Base-by-base conservation (phyloP, 2,888 invertebrate species). In the Caenorhabditis sp. region DNA sequence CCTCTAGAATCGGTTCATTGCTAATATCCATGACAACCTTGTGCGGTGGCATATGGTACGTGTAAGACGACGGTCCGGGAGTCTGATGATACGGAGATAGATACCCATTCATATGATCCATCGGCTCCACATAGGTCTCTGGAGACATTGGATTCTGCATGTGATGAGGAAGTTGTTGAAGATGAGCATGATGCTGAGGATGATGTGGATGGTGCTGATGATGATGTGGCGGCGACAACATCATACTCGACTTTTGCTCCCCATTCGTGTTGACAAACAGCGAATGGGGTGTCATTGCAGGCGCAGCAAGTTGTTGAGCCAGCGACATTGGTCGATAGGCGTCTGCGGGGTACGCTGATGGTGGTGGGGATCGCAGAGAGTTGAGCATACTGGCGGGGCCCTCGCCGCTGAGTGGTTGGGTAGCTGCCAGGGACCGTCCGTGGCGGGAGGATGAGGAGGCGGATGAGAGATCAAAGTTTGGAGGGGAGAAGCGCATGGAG, bases 341-440 rank as follows among this genome's bases (percentile, higher is more conserved):
- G 47, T 81, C 77, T 0, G 61, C 71, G 22, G 72, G 69, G 24
- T 58, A 62, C 2, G 55, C 35, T 26, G 51, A 20, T 4, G 67
- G 35, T 35, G 67, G 58, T 15, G 67, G 35, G 20, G 56, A n/a
- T 22, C 35, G 61, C 53, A 84, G 44, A 22, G 71, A 65, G 18
- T 69, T 72, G 11, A 85, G 55, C 82, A 85, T 84, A 44, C 82
- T 80, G 0, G 80, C 85, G 6, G 84, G 70, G 11, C 82, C 82
- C 18, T 78, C 79, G 20, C 83, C 64, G 13, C 68, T 69, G 40
- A 78, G 50, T 24, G 51, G 62, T 47, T 71, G 77, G 18, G 58
- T 74, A 26, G 76, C 9, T 2, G 81, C 67, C 13, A 70, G 20
- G 28, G 81, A 81, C 13, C 69, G 28, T 18, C 51, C 40, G n/a